phyloP scores from a whole-genome alignment of 2,797 vertebrate species.

The Lates japonicus region DNA sequence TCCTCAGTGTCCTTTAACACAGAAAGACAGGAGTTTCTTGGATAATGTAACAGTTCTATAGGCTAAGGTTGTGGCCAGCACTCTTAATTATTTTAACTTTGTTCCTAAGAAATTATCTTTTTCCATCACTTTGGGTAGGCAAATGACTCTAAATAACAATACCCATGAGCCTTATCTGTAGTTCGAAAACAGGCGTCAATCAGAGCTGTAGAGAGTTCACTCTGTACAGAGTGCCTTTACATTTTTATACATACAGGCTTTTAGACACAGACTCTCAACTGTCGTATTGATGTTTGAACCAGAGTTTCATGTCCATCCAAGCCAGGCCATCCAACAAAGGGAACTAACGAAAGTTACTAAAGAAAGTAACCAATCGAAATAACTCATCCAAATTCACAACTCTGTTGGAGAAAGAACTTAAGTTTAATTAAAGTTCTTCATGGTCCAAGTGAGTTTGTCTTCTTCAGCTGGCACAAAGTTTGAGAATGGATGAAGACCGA shows the following conservation, averaged over 20 bases:
- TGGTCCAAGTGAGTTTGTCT: neutral
- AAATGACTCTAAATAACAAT: neutral
- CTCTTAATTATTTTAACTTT: neutral
- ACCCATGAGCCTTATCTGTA: neutral
- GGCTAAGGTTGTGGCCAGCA: neutral
- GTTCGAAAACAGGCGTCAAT: neutral
- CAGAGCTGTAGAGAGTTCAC: neutral
- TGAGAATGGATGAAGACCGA: slow-evolving; percentile 7
- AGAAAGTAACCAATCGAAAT: neutral
- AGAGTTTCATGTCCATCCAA: neutral
- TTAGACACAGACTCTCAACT: neutral
- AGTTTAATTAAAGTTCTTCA: slow-evolving; percentile 18
- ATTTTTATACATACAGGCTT: neutral
- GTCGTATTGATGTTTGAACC: neutral
- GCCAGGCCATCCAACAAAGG: neutral
- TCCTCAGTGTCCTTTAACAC: neutral
- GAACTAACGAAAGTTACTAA: no score
- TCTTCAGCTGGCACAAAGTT: slow-evolving; percentile 23
- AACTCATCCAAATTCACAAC: neutral
- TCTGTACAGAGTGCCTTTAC: no score
- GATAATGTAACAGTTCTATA: no score
- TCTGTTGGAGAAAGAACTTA: slow-evolving; percentile 3
- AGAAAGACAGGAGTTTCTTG: neutral
- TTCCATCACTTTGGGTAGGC: no score
- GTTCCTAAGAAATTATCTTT: neutral